Evolutionary conservation across 2,888 invertebrate species (phyloP).

Genomic region (Nezara viridula): DNA sequence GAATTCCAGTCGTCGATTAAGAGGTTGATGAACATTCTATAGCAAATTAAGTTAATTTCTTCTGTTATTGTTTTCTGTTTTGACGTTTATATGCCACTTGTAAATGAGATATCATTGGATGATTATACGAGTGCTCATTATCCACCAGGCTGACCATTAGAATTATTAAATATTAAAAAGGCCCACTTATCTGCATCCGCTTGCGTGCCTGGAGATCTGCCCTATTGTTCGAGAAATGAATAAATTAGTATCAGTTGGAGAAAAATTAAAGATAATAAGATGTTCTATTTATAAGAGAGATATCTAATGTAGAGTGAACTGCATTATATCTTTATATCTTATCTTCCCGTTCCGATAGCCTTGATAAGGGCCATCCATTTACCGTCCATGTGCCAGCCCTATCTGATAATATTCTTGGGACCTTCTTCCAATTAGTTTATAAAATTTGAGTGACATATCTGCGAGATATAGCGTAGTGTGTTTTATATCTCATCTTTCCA

Average conservation of each 20-base stretch:
- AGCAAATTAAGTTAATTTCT: background rate
- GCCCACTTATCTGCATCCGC: conserved; percentile 21
- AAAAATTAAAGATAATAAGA: conserved; percentile 1
- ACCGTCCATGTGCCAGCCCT: conserved; percentile 21
- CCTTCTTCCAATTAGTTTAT: conserved; percentile 17
- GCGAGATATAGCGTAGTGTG: background rate
- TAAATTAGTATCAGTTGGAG: background rate
- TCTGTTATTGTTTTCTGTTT: background rate
- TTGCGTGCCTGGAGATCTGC: background rate
- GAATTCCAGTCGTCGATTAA: too few species aligned
- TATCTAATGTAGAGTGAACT: background rate
- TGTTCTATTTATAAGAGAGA: conserved; percentile 16
- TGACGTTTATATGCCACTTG: background rate
- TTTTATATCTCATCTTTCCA: background rate
- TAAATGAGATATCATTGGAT: conserved; percentile 14
- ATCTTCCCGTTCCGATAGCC: background rate
- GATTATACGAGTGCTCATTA: conserved; percentile 8
- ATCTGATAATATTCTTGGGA: conserved; percentile 38
- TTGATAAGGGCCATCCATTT: conserved; percentile 13
- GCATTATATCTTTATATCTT: conserved; percentile 18
- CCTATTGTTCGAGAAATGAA: conserved; percentile 12
- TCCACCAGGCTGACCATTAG: background rate
- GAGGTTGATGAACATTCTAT: background rate
- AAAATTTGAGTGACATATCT: conserved; percentile 35
- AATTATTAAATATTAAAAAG: conserved; percentile 29